These are phyloP conservation scores for Vulpes ferrilata DNA, from an alignment of 2,113 vertebrate species.

Conservation along the genomic window DNA sequence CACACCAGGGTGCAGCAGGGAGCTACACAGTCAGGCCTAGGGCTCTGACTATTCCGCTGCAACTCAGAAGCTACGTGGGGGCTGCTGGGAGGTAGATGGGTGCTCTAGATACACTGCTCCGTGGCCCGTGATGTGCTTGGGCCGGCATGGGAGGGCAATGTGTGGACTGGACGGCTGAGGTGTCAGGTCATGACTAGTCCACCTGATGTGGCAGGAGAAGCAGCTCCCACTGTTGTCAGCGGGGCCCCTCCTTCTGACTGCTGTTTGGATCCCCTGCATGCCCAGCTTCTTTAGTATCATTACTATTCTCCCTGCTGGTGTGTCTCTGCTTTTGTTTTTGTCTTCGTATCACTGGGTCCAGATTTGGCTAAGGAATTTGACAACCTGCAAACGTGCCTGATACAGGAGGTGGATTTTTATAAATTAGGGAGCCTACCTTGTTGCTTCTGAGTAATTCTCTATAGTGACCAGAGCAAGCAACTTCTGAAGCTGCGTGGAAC, in stretches of 20 bases:
- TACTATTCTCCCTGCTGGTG: constrained; percentile 96
- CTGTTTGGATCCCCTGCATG: constrained; percentile 95
- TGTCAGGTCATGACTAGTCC: constrained; percentile 96
- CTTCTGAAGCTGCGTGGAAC: constrained; percentile 96
- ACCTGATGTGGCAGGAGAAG: constrained; percentile 96
- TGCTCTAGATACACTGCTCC: constrained; percentile 94
- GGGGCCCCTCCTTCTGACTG: constrained; percentile 93
- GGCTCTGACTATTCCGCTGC: constrained; percentile 72
- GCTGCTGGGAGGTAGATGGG: constrained; percentile 96
- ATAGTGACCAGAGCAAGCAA: constrained; percentile 96
- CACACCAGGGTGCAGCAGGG: constrained; percentile 79
- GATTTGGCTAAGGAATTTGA: constrained; percentile 96
- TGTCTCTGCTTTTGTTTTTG: constrained; percentile 93
- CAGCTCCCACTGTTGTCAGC: constrained; percentile 90
- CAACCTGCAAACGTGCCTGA: constrained; percentile 96
- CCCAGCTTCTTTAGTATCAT: constrained; percentile 95
- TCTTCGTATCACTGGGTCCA: constrained; percentile 96
- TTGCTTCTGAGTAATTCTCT: constrained; percentile 95
- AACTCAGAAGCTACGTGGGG: constrained; percentile 93
- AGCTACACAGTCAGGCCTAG: constrained; percentile 80
- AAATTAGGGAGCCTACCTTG: constrained; percentile 96
- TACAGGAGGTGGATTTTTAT: constrained; percentile 94
- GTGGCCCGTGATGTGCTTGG: constrained; percentile 95
- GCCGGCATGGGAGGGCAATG: constrained; percentile 96
- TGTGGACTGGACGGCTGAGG: constrained; percentile 95